A percentile compares a stretch with the other conserved stretches of the same genome.
Evolutionary conservation across 2,888 invertebrate genomes (phyloP).

Genomic region (Altica lythri): DNA sequence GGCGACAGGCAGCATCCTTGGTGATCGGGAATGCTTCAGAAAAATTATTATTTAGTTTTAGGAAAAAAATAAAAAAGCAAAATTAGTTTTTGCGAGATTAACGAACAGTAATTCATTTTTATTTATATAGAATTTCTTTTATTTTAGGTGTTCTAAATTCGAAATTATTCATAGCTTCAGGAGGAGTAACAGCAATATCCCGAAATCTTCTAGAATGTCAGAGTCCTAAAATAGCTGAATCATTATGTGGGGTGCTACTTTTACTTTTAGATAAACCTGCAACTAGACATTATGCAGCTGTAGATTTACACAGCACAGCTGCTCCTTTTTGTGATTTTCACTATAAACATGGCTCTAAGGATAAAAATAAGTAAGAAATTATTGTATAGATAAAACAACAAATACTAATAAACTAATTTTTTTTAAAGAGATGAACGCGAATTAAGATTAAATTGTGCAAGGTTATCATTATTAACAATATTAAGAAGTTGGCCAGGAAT

Average conservation of each 20-base stretch:
- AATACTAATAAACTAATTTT: not conserved
- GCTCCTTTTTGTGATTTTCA: constrained; percentile 95
- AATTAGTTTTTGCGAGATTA: too few species aligned
- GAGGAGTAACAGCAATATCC: constrained; percentile 81
- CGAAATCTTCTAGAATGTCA: constrained; percentile 84
- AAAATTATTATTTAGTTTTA: too few species aligned
- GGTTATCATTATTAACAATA: constrained; percentile 80
- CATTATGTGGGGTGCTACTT: constrained; percentile 84
- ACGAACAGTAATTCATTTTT: too few species aligned
- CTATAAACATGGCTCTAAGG: constrained; percentile 72
- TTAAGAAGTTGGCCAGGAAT: constrained; percentile 92
- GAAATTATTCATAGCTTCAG: constrained; percentile 75
- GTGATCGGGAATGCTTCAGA: too few species aligned
- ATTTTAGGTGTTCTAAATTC: constrained; percentile 79
- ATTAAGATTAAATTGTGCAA: constrained; percentile 82
- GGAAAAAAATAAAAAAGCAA: too few species aligned
- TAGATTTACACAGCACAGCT: constrained; percentile 84
- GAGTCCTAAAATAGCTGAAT: constrained; percentile 88
- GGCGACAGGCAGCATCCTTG: too few species aligned
- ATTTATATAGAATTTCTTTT: too few species aligned
- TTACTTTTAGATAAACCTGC: constrained; percentile 84
- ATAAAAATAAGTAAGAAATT: constrained; percentile 70
- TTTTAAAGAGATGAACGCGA: constrained; percentile 72
- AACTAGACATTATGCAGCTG: constrained; percentile 73
- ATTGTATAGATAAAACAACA: not conserved